phyloP scores from a whole-genome alignment of 2,888 invertebrate species.

The Agrotis ipsilon region DNA sequence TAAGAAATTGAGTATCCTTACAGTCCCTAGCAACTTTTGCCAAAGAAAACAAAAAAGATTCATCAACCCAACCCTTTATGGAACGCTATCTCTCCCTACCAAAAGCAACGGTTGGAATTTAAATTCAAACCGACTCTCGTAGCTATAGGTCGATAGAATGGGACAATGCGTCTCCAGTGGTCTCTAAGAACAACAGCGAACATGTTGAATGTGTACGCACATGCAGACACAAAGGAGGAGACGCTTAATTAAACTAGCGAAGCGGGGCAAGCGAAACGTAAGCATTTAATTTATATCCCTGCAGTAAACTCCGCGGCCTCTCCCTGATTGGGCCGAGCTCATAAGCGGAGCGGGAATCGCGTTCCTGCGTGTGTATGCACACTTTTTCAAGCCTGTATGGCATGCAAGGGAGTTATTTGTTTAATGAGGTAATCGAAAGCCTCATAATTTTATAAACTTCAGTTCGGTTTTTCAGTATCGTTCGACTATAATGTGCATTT shows the following conservation, averaged over 20 bases:
- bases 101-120: conserved; percentile 64
- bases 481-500: too few relatives aligned
- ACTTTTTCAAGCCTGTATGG: neutral
- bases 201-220: conserved; percentile 88
- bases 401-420: neutral
- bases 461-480: neutral
- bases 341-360: conserved; percentile 71
- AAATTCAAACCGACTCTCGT: conserved; percentile 58
- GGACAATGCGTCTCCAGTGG: conserved; percentile 74
- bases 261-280: conserved; percentile 89
- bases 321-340: conserved; percentile 74
- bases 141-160: conserved; percentile 61
- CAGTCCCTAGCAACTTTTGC: conserved; percentile 6
- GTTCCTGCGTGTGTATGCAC: conserved; percentile 20
- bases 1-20: neutral
- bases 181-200: conserved; percentile 80
- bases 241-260: conserved; percentile 90
- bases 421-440: conserved; percentile 5
- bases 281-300: conserved; percentile 91
- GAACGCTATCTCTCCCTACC: conserved; percentile 55
- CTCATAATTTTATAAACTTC: neutral
- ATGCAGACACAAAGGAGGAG: conserved; percentile 87
- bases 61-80: conserved; percentile 55
- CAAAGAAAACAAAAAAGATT: conserved; percentile 46
- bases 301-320: conserved; percentile 89